Percentiles rank a stretch among this genome's conserved stretches.
phyloP scores from a whole-genome alignment of 37 sponge, comb jelly and placozoan genomes.

The Mnemiopsis leidyi region DNA sequence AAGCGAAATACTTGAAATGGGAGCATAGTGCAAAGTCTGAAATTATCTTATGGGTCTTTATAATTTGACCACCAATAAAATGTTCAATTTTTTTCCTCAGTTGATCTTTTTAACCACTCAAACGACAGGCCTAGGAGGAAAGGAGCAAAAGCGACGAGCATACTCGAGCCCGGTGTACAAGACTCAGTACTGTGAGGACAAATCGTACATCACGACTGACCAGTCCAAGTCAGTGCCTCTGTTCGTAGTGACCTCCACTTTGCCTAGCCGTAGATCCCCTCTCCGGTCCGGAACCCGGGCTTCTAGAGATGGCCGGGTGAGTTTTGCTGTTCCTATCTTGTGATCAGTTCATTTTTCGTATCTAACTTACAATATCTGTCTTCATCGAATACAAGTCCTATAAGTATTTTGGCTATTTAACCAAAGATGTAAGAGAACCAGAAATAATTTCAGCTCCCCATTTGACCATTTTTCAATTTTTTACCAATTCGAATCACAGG shows the following conservation, averaged over 20 bases:
- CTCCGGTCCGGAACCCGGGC: background rate
- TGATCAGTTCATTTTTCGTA: background rate
- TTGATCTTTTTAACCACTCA: no score
- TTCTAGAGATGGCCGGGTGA: background rate
- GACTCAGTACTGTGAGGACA: conserved; percentile 2
- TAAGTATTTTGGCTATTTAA: no score
- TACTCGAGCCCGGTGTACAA: conserved; percentile 56
- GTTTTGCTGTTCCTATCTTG: background rate
- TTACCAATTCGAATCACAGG: no score
- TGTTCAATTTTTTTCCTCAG: no score
- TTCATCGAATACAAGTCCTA: no score
- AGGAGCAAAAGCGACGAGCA: conserved; percentile 12
- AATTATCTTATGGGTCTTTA: no score
- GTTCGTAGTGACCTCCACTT: conserved; percentile 25
- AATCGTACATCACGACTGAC: background rate
- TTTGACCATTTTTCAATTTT: no score
- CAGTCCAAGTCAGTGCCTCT: conserved; percentile 38
- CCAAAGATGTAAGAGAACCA: no score
- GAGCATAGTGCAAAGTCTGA: background rate
- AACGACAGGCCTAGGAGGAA: conserved; percentile 32
- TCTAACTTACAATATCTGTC: no score
- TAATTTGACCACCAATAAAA: no score
- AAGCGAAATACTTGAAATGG: background rate
- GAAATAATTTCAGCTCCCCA: no score
- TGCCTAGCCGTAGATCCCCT: background rate